phyloP scores from a whole-genome alignment of 1,140 invertebrate species.

The Dolichoris vasculosae region DNA sequence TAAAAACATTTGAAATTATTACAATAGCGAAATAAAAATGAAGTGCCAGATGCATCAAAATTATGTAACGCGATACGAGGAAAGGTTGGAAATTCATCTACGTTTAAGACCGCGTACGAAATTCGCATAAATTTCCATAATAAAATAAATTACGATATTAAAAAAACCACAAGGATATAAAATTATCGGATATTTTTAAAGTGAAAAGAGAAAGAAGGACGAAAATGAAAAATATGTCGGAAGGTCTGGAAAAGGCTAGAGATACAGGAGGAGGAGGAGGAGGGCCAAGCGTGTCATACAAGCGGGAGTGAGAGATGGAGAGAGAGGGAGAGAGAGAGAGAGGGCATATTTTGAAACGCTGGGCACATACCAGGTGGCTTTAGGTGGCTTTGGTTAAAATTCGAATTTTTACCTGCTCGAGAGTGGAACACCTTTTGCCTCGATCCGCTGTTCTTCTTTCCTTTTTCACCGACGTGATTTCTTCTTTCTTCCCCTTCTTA shows the following conservation, averaged over 20 bases:
- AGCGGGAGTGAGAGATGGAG: neutral
- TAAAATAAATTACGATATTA: constrained; percentile 12
- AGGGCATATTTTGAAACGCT: neutral
- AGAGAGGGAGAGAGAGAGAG: neutral
- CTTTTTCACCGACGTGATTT: constrained; percentile 17
- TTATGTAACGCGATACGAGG: neutral
- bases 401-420: constrained; percentile 8
- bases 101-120: neutral
- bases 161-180: neutral
- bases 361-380: constrained; percentile 13
- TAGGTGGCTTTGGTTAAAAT: neutral
- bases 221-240: neutral
- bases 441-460: neutral
- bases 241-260: neutral
- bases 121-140: neutral
- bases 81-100: neutral
- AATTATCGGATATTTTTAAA: neutral
- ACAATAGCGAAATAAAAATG: neutral
- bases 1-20: neutral
- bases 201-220: neutral
- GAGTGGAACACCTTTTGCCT: neutral
- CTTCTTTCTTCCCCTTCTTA: neutral
- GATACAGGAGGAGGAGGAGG: neutral
- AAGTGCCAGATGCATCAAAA: neutral
- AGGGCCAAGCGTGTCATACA: neutral